phyloP scores from a whole-genome alignment of 1,140 invertebrate species.

The Leptinotarsa undecemlineata region DNA sequence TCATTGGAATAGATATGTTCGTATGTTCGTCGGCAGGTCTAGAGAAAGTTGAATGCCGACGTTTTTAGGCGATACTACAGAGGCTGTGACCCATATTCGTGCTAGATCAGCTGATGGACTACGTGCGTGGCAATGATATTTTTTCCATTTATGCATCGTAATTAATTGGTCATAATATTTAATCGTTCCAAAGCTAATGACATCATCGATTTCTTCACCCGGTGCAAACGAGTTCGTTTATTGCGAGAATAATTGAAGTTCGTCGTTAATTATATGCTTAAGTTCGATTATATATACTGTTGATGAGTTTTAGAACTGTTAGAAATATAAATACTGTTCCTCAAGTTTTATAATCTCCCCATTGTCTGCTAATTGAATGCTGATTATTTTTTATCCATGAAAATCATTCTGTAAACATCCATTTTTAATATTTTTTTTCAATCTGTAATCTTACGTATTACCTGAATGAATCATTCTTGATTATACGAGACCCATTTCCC shows the following conservation, averaged over 20 bases:
- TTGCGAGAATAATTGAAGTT: neutral
- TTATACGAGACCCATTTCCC: too few relatives aligned
- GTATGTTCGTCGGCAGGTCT: neutral
- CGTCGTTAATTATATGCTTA: neutral
- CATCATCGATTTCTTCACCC: neutral
- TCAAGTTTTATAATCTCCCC: neutral
- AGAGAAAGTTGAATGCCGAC: constrained; percentile 5
- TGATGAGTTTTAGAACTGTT: too few relatives aligned
- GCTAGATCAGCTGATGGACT: constrained; percentile 3
- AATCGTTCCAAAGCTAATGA: neutral
- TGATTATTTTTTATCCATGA: neutral
- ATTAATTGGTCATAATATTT: neutral
- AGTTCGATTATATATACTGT: neutral
- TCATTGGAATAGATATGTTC: neutral
- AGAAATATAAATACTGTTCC: neutral
- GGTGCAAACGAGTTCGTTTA: neutral
- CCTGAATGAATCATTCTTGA: too few relatives aligned
- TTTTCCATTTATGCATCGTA: neutral
- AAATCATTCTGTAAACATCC: neutral
- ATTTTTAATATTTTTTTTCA: neutral
- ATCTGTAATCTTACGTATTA: too few relatives aligned
- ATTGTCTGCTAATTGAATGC: neutral
- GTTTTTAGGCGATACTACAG: neutral
- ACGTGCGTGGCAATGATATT: neutral
- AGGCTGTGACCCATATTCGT: constrained; percentile 5